Base-by-base conservation (phyloP, 2,888 invertebrate genomes). In the Globia sparganii region DNA sequence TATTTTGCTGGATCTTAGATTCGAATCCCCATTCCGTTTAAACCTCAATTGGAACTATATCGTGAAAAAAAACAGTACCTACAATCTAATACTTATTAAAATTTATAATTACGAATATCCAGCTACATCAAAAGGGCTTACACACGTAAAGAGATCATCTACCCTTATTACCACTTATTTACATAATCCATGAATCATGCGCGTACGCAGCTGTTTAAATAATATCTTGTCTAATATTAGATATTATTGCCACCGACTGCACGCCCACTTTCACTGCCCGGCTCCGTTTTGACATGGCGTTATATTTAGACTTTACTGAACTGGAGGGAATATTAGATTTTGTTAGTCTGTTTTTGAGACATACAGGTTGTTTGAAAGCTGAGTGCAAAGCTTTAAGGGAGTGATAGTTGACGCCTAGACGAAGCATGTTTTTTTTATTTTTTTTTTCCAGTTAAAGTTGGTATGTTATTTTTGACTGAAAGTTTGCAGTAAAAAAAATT, bases 181-280 rank as follows among this genome's bases (percentile, higher is more conserved):
- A 86, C 86, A 84, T 82, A 83, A 80, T 75, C 72, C 62, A 81
- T 89, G 86, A 88, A 49, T 89, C 87, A 89, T 70, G 49, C 64
- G 37, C 37, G 43, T 25, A 61, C 64, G 64, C 89, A 89, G 89
- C 89, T 89, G 89, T 85, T 85, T 77, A 87, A 89, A 89, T 89
- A 86, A 86, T 83, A 61, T 71, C 85, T 59, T 65, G 64, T 69
- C 67, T 80, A 80, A 75, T 79, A 74, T 80, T 84, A 71, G 73
- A 77, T 71, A 65, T 79, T 76, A 82, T 78, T 75, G 73, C 77
- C 61, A 53, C 62, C 4, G 79, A 76, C 84, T 71, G 49, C 53
- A 53, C 64, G 85, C 72, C 77, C 73, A 73, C 73, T 86, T 86
- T 84, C 75, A 77, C 80, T 83, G 85, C 56, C 83, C 80, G 74